Conservation (phyloP, 2,113 vertebrate species). For the Malaclemys terrapin region DNA sequence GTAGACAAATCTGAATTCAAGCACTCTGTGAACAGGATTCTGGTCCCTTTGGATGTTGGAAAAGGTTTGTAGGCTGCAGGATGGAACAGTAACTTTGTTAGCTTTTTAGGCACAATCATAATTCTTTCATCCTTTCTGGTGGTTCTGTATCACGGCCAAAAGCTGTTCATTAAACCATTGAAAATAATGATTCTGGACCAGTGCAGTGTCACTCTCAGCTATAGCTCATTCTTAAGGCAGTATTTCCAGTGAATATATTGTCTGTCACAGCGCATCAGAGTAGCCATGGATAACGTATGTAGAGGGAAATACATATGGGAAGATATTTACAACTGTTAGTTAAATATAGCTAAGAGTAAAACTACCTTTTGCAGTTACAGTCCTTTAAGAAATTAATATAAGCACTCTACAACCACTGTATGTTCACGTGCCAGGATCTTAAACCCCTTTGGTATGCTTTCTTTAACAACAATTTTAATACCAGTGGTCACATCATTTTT, state of each 20-base stretch:
- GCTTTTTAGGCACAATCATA: background rate
- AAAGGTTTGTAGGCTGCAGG: background rate
- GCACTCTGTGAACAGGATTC: background rate
- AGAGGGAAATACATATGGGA: background rate
- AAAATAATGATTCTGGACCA: background rate
- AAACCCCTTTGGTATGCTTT: background rate
- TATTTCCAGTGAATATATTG: background rate
- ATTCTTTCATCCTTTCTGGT: background rate
- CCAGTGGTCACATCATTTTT: background rate
- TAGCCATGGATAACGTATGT: background rate
- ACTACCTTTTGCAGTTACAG: background rate
- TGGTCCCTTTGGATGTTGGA: background rate
- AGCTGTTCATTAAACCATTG: background rate
- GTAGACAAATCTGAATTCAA: background rate
- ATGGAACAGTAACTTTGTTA: background rate
- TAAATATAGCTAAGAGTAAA: background rate
- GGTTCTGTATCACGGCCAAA: background rate
- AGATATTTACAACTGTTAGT: fast-evolving
- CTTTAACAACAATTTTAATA: background rate
- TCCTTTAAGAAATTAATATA: background rate
- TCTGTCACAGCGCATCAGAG: background rate
- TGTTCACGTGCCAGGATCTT: fast-evolving
- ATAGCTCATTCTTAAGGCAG: background rate
- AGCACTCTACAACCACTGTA: background rate
- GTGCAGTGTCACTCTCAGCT: background rate